phyloP scores from a whole-genome alignment of 2,888 invertebrate genomes.

The Aporophyla lueneburgensis region DNA sequence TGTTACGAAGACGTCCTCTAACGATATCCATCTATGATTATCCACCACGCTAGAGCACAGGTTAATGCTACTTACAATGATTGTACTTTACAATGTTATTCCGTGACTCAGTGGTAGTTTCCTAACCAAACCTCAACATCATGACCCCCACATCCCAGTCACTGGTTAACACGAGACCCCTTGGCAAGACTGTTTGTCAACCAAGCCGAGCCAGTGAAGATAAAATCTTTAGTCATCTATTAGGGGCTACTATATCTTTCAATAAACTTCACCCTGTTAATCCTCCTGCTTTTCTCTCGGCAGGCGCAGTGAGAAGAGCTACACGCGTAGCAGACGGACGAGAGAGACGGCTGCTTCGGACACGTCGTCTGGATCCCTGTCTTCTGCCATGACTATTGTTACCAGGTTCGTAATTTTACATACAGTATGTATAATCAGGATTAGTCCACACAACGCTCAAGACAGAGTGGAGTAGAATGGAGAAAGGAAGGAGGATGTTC shows the following conservation, averaged over 20 bases:
- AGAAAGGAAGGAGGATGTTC: too few relatives aligned
- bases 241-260: neutral
- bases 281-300: constrained; percentile 60
- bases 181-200: neutral
- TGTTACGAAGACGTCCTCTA: neutral
- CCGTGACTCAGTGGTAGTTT: neutral
- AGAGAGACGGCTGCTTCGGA: constrained; percentile 80
- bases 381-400: constrained; percentile 90
- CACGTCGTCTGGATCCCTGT: constrained; percentile 86
- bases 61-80: neutral
- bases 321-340: constrained; percentile 80
- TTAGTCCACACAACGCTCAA: too few relatives aligned
- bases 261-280: constrained; percentile 31
- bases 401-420: constrained; percentile 79
- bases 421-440: neutral
- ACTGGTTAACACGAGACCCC: neutral
- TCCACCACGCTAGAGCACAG: neutral
- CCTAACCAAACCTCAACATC: too few relatives aligned
- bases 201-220: neutral
- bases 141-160: neutral
- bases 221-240: neutral
- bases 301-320: constrained; percentile 89
- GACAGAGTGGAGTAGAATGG: too few relatives aligned
- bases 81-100: too few relatives aligned
- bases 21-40: neutral